Conservation (phyloP, 2,113 vertebrate genomes). For the Noctilio leporinus region DNA sequence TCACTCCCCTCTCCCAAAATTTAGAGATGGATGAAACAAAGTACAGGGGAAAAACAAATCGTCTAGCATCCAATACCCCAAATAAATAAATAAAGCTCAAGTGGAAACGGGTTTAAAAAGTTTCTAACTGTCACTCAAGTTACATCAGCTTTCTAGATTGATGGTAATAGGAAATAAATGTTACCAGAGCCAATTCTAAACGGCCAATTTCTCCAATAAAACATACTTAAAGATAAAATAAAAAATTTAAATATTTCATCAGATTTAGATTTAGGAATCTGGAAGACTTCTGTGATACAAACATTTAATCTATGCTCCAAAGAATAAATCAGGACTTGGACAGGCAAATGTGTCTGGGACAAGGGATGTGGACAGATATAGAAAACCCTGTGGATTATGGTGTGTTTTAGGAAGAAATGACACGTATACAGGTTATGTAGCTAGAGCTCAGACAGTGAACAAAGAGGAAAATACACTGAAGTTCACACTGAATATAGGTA, state of each 20-base stretch:
- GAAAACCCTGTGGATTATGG: not conserved
- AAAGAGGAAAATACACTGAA: not conserved
- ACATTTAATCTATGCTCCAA: not conserved
- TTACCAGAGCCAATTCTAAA: not conserved
- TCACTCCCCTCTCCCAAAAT: not conserved
- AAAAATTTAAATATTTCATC: no score
- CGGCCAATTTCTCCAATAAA: not conserved
- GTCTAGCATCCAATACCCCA: not conserved
- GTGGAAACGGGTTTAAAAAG: not conserved
- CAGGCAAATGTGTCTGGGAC: not conserved
- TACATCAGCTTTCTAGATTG: not conserved
- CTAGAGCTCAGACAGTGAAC: not conserved
- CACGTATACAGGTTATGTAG: not conserved
- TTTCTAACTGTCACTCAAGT: not conserved
- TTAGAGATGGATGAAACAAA: not conserved
- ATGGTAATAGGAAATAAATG: not conserved
- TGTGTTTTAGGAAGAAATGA: not conserved
- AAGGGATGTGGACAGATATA: accelerated
- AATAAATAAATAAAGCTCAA: not conserved
- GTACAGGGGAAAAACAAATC: not conserved
- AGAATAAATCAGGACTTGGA: not conserved
- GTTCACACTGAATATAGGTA: not conserved
- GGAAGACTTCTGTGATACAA: not conserved
- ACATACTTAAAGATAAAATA: no score
- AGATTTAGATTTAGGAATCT: not conserved